phyloP scores from a whole-genome alignment of 2,888 invertebrate species.

The Eilema depressum region DNA sequence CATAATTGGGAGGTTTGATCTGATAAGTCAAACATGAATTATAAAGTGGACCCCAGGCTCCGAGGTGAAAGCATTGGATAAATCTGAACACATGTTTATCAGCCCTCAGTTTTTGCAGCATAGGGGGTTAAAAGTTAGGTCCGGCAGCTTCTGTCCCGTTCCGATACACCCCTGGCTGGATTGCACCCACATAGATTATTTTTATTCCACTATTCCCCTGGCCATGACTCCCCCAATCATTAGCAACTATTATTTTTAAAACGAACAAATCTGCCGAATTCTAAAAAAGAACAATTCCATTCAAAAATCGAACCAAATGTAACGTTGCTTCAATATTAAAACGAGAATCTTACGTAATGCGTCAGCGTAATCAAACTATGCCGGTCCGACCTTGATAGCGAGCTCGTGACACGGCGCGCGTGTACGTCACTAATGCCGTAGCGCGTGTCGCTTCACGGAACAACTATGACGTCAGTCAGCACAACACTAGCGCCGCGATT shows the following conservation, averaged over 20 bases:
- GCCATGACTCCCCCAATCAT: no score
- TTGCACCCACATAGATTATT: no score
- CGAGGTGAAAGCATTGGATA: neutral
- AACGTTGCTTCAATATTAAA: slow-evolving; percentile 38
- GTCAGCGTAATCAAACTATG: slow-evolving; percentile 63
- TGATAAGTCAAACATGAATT: neutral
- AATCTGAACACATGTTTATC: neutral
- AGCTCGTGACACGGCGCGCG: slow-evolving; percentile 35
- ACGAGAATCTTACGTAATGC: slow-evolving; percentile 62
- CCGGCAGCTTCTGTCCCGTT: no score
- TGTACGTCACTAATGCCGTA: slow-evolving; percentile 41
- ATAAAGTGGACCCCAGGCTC: neutral
- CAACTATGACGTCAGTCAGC: slow-evolving; percentile 43
- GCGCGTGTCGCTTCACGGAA: slow-evolving; percentile 56
- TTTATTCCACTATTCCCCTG: no score
- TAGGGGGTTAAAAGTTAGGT: no score
- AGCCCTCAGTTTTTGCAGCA: no score
- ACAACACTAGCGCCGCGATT: slow-evolving; percentile 43
- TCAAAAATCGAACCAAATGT: slow-evolving; percentile 25
- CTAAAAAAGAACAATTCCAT: slow-evolving; percentile 25
- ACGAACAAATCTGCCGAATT: neutral
- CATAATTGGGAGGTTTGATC: no score
- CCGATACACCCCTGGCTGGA: no score
- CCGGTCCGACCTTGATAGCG: slow-evolving; percentile 66
- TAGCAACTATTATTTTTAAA: no score